Evolutionary conservation across 2,888 invertebrate species (phyloP).

Genomic region (Cephonodes hylas): DNA sequence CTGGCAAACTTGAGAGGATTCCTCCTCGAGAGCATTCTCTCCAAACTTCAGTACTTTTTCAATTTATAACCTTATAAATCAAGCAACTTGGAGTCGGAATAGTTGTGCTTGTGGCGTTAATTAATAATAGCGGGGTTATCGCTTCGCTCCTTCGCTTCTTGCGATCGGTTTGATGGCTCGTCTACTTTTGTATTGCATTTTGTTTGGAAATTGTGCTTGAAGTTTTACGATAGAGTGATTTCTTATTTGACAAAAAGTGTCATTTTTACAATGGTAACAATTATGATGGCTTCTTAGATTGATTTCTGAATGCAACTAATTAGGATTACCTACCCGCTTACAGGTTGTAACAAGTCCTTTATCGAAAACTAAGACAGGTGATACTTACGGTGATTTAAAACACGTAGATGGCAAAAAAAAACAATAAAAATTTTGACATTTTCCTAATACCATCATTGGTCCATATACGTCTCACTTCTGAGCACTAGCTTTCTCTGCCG

Average conservation of each 20-base stretch:
- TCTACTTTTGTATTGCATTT: not conserved
- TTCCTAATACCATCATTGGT: too few species aligned
- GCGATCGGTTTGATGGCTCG: not conserved
- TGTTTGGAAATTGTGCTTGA: not conserved
- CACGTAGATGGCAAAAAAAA: too few species aligned
- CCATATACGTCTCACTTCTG: too few species aligned
- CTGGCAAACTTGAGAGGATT: not conserved
- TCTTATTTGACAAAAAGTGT: not conserved
- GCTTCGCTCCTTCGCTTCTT: not conserved
- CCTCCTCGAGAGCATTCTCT: not conserved
- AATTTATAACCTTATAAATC: conserved; percentile 4
- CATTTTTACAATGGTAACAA: too few species aligned
- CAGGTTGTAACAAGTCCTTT: too few species aligned
- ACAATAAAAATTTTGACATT: too few species aligned
- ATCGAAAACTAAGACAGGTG: too few species aligned
- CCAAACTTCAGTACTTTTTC: not conserved
- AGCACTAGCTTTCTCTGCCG: too few species aligned
- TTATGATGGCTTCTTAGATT: too few species aligned
- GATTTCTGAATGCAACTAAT: too few species aligned
- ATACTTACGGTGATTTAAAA: too few species aligned
- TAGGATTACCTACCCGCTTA: too few species aligned
- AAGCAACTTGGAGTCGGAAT: not conserved
- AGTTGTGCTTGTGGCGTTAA: not conserved
- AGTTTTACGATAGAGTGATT: not conserved
- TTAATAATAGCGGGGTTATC: conserved; percentile 1